These are phyloP conservation scores for Fragum whitleyi DNA, from an alignment of 2,888 invertebrate species.

Conservation along the genomic window DNA sequence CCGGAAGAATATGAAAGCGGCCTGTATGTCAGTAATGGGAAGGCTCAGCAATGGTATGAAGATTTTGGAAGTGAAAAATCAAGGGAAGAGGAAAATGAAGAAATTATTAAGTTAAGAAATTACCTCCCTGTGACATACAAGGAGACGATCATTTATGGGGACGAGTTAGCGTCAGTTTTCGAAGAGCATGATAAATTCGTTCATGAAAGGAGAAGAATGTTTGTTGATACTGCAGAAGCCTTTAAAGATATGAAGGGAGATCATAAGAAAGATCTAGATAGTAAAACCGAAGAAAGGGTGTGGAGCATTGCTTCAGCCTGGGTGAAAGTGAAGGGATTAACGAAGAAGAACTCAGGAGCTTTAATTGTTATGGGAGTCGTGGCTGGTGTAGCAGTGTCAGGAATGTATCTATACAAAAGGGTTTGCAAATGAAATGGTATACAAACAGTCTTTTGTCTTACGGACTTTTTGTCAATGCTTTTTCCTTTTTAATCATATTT, in stretches of 20 bases:
- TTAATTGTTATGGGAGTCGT: too few relatives aligned
- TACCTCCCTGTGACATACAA: neutral
- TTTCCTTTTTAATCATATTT: too few relatives aligned
- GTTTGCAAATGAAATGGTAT: neutral
- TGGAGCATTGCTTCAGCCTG: neutral
- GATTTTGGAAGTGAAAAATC: neutral
- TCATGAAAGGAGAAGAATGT: neutral
- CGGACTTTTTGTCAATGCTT: too few relatives aligned
- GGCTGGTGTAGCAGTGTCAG: neutral
- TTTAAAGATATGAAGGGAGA: neutral
- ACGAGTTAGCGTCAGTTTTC: neutral
- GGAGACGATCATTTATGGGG: neutral
- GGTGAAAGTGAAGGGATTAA: too few relatives aligned
- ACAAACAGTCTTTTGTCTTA: too few relatives aligned
- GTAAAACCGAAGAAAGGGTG: neutral
- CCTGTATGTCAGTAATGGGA: neutral
- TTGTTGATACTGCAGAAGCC: neutral
- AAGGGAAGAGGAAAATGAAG: neutral
- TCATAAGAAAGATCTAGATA: neutral
- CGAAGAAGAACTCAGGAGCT: too few relatives aligned
- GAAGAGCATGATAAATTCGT: neutral
- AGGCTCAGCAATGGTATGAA: neutral
- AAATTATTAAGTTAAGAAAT: neutral
- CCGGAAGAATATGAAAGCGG: slow-evolving; percentile 13
- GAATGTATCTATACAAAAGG: neutral